These are phyloP conservation scores for Sylvia atricapilla DNA, from an alignment of 2,113 vertebrate species.

Conservation along the genomic window DNA sequence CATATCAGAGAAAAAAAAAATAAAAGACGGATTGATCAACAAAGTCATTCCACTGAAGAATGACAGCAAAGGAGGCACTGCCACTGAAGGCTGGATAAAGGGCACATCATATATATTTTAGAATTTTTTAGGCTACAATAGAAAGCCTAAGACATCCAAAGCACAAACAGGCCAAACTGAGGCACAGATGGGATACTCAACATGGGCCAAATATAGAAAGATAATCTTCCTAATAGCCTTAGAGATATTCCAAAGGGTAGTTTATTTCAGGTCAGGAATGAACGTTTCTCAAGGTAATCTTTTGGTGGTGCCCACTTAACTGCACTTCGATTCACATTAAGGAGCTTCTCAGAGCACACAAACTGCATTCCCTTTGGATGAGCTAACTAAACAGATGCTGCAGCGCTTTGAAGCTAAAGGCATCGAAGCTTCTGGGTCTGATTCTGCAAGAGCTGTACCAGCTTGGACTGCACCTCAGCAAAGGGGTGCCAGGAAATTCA, in stretches of 20 bases:
- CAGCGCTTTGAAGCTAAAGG: not conserved
- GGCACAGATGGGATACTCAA: not conserved
- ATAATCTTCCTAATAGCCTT: slow-evolving; percentile 20
- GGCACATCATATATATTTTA: not conserved
- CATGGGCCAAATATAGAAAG: not conserved
- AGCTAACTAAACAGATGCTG: not conserved
- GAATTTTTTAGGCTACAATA: not conserved
- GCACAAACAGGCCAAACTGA: not conserved
- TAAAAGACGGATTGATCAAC: not conserved
- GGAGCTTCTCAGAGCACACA: not conserved
- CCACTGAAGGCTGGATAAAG: not conserved
- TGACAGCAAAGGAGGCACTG: not conserved
- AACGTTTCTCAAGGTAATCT: not conserved
- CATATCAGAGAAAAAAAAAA: too few relatives aligned
- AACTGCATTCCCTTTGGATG: not conserved
- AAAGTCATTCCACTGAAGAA: not conserved
- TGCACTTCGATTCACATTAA: rapidly evolving
- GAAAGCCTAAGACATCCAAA: not conserved
- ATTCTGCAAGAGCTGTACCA: not conserved
- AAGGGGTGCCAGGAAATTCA: not conserved
- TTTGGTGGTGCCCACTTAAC: not conserved
- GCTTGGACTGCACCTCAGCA: not conserved
- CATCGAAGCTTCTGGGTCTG: not conserved
- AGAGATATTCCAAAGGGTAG: not conserved
- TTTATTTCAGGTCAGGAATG: not conserved